These are phyloP conservation scores for Tetragonula carbonaria DNA, from an alignment of 2,888 invertebrate genomes.

Conservation along the genomic window DNA sequence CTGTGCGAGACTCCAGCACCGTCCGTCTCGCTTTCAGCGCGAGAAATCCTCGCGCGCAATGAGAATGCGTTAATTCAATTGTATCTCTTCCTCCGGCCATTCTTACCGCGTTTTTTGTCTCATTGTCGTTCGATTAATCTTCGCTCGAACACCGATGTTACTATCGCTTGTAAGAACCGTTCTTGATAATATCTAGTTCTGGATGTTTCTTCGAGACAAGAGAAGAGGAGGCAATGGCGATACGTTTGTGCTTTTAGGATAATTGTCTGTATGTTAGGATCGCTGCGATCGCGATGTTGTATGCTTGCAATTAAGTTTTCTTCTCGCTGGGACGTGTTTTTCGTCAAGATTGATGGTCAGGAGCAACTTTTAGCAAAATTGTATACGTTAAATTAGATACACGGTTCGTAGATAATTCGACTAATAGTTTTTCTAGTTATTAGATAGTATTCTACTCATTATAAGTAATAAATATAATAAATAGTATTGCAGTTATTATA, in stretches of 20 bases:
- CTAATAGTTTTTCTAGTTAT: no score
- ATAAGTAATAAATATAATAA: no score
- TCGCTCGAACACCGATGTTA: neutral
- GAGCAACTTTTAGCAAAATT: neutral
- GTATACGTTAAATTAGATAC: no score
- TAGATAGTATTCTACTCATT: no score
- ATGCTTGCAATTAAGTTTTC: neutral
- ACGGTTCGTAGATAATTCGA: no score
- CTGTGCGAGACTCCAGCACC: no score
- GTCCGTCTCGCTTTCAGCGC: neutral
- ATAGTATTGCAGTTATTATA: neutral
- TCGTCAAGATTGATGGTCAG: neutral
- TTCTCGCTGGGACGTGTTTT: neutral
- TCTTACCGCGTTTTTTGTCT: slow-evolving; percentile 16
- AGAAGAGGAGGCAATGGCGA: neutral
- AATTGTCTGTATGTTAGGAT: neutral
- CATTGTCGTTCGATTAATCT: slow-evolving; percentile 32
- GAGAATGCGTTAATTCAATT: slow-evolving; percentile 40
- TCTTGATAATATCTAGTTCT: neutral
- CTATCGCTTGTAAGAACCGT: no score
- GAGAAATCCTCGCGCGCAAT: slow-evolving; percentile 9
- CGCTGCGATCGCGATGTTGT: neutral
- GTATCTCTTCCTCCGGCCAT: neutral
- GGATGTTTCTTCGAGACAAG: neutral
- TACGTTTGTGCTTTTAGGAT: neutral